These are phyloP conservation scores for Himalopsyche kuldschensis DNA, from an alignment of 2,888 invertebrate species.

Conservation along the genomic window DNA sequence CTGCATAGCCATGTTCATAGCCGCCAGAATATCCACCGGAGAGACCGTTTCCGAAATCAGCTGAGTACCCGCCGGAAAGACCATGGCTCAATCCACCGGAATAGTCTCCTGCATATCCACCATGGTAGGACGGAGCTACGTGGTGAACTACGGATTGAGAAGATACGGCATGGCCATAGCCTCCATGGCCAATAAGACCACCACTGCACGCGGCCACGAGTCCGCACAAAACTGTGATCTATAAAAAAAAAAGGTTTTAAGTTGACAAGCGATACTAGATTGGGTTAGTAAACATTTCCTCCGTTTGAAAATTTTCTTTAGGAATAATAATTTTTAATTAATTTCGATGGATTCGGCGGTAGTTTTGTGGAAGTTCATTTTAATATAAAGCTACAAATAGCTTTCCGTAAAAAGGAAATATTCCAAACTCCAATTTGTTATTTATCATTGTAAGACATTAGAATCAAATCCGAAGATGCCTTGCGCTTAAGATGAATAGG, in stretches of 20 bases:
- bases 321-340: too few species aligned
- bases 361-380: too few species aligned
- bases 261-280: too few species aligned
- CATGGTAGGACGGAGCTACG: constrained; percentile 44
- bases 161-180: constrained; percentile 44
- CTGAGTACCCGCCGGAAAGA: neutral
- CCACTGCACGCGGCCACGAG: constrained; percentile 17
- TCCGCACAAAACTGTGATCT: constrained; percentile 22
- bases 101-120: neutral
- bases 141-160: constrained; percentile 53
- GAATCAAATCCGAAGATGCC: too few species aligned
- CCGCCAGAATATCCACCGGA: neutral
- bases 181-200: constrained; percentile 34
- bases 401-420: too few species aligned
- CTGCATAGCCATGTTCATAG: constrained; percentile 2
- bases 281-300: too few species aligned
- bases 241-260: neutral
- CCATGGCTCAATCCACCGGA: neutral
- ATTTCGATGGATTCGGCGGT: too few species aligned
- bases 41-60: neutral
- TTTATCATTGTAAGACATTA: too few species aligned
- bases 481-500: too few species aligned
- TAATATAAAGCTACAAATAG: too few species aligned
- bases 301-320: too few species aligned
- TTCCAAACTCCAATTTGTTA: too few species aligned